These are phyloP conservation scores for Neolamprologus fasciatus DNA, from an alignment of 2,113 vertebrate genomes.

Conservation along the genomic window DNA sequence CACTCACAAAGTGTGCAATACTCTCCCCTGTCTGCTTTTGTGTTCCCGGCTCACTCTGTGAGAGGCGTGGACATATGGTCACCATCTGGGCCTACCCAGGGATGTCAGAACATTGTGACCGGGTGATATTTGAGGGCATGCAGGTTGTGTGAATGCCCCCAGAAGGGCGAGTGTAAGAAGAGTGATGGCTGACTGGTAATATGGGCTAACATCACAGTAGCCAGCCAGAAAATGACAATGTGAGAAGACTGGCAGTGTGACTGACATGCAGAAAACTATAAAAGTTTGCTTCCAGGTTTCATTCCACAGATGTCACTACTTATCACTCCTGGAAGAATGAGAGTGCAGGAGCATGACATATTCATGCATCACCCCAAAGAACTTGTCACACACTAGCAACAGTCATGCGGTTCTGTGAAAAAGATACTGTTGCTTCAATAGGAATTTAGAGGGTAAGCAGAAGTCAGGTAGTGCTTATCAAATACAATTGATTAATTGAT, in stretches of 20 bases:
- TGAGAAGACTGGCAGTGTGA: background rate
- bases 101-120: slow-evolving; percentile 31
- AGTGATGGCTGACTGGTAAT: background rate
- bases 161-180: background rate
- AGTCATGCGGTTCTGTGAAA: background rate
- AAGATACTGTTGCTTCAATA: background rate
- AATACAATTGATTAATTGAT: background rate
- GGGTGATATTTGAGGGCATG: slow-evolving; percentile 14
- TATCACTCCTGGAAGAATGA: background rate
- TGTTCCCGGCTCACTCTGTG: slow-evolving; percentile 12
- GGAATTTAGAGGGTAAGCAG: background rate
- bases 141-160: slow-evolving; percentile 22
- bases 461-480: background rate
- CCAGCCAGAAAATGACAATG: background rate
- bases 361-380: background rate
- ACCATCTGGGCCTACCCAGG: slow-evolving; percentile 58
- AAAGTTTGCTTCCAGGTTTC: background rate
- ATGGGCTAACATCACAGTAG: background rate
- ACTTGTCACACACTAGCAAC: background rate
- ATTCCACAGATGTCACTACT: background rate
- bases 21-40: background rate
- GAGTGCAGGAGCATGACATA: background rate
- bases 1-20: background rate
- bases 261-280: background rate
- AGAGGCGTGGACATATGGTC: slow-evolving; percentile 55